These are phyloP conservation scores for Tragelaphus imberbis DNA, from an alignment of 2,113 vertebrate genomes.

Conservation along the genomic window DNA sequence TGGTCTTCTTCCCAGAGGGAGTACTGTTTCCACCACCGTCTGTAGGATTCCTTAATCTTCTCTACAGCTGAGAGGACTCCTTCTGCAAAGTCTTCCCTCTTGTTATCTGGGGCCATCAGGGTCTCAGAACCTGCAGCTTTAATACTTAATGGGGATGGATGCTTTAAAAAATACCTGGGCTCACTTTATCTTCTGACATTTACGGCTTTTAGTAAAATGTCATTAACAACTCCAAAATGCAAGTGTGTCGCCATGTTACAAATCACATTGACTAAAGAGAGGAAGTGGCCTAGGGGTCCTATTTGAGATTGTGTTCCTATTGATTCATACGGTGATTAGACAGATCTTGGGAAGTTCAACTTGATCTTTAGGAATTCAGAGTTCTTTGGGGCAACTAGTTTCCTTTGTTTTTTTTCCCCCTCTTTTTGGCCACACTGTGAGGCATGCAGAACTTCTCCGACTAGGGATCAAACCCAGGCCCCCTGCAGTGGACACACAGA, in stretches of 20 bases:
- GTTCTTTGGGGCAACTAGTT: background rate
- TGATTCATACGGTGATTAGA: background rate
- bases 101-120: too few species aligned
- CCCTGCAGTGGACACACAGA: background rate
- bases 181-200: background rate
- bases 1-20: background rate
- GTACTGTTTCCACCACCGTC: background rate
- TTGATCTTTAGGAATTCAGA: background rate
- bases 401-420: accelerated
- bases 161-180: background rate
- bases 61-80: background rate
- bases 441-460: background rate
- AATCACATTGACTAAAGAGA: background rate
- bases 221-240: background rate
- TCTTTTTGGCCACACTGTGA: background rate
- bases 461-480: background rate
- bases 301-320: background rate
- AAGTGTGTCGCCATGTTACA: background rate
- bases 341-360: background rate
- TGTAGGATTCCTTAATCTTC: background rate
- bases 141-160: background rate
- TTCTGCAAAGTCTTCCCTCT: background rate
- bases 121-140: background rate
- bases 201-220: background rate
- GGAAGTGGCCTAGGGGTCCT: background rate